phyloP scores from a whole-genome alignment of 2,888 invertebrate genomes.

The Lacanobia oleracea region DNA sequence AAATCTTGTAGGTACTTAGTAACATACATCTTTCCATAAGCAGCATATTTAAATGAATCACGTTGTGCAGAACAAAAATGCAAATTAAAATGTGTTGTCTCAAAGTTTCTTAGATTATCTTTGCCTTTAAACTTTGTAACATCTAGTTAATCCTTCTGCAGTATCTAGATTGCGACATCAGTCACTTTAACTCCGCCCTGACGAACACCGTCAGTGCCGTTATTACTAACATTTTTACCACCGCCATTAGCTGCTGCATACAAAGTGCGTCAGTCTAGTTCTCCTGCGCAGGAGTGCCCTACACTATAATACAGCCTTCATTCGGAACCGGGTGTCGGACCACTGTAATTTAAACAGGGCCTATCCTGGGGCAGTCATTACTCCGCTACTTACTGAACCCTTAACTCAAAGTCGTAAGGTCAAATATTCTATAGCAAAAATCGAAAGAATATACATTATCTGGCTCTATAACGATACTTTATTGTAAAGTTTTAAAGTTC shows the following conservation, averaged over 20 bases:
- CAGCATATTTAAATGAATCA: background rate
- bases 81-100: background rate
- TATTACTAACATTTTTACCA: constrained; percentile 55
- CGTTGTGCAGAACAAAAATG: background rate
- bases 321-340: constrained; percentile 56
- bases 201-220: constrained; percentile 27
- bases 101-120: background rate
- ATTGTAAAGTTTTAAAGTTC: constrained; percentile 41
- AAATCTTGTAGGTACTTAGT: no score
- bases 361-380: constrained; percentile 64
- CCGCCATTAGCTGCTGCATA: constrained; percentile 52
- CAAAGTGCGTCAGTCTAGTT: constrained; percentile 61
- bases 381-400: constrained; percentile 36
- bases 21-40: background rate
- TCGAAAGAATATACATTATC: constrained; percentile 34
- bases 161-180: background rate
- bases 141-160: constrained; percentile 4
- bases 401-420: constrained; percentile 49
- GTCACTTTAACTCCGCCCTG: constrained; percentile 4
- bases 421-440: constrained; percentile 23
- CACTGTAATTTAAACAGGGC: constrained; percentile 70
- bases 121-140: background rate
- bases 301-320: constrained; percentile 66
- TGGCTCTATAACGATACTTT: constrained; percentile 23
- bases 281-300: constrained; percentile 25